These are phyloP conservation scores for Lethenteron reissneri DNA, from an alignment of 2,113 vertebrate genomes.

Conservation along the genomic window DNA sequence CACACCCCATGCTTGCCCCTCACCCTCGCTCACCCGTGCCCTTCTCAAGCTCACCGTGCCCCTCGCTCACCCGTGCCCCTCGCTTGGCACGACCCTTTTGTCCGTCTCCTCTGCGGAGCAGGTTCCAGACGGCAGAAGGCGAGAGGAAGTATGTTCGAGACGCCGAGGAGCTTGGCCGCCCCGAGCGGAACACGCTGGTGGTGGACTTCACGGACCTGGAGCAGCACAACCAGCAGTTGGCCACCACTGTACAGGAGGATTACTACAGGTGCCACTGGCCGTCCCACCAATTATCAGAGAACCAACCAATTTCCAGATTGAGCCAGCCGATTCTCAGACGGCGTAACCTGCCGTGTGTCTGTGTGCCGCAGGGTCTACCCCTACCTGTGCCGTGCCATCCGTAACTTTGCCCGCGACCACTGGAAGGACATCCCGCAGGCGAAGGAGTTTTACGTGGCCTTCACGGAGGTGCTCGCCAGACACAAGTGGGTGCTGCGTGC, in stretches of 20 bases:
- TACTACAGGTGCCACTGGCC: conserved; percentile 51
- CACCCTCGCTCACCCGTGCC: too few species aligned
- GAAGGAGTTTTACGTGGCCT: conserved; percentile 82
- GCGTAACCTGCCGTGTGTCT: neutral
- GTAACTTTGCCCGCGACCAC: conserved; percentile 64
- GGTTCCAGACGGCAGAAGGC: conserved; percentile 61
- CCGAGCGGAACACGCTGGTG: conserved; percentile 68
- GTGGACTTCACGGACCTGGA: conserved; percentile 83
- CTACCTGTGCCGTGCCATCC: conserved; percentile 64
- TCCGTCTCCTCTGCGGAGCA: conserved; percentile 13
- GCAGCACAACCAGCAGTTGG: conserved; percentile 85
- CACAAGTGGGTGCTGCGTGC: conserved; percentile 47
- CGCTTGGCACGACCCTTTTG: too few species aligned
- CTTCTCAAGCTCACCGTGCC: too few species aligned
- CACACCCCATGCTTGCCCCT: too few species aligned
- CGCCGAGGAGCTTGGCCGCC: conserved; percentile 77
- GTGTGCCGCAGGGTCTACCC: conserved; percentile 50
- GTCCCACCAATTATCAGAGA: too few species aligned
- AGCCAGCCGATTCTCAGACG: too few species aligned
- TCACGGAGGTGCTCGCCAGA: conserved; percentile 69
- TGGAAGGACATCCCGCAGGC: conserved; percentile 48
- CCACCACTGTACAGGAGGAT: conserved; percentile 83
- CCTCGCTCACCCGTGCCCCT: too few species aligned
- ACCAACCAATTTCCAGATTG: too few species aligned
- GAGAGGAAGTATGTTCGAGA: conserved; percentile 69